Evolutionary conservation across 2,113 vertebrate species (phyloP).

Genomic region (Hyaena hyaena): DNA sequence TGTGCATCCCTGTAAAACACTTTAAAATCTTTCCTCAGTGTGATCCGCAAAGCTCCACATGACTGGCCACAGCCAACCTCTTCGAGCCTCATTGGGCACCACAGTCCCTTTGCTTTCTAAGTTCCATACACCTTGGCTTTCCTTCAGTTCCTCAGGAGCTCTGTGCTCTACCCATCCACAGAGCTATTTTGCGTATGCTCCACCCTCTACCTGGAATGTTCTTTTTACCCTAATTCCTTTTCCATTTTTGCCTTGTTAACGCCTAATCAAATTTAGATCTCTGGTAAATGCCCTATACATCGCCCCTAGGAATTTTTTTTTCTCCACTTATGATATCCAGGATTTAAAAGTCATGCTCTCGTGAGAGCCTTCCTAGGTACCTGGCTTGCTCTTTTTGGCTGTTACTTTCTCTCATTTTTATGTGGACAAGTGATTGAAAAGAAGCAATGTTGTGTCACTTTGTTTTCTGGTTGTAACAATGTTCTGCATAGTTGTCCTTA

Average conservation of each 20-base stretch:
- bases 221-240: background rate
- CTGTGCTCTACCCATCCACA: background rate
- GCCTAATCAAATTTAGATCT: background rate
- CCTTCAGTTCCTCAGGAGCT: background rate
- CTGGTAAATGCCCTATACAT: background rate
- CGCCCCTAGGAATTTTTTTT: background rate
- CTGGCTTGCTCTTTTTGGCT: background rate
- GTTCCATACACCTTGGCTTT: background rate
- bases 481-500: background rate
- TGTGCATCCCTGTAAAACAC: background rate
- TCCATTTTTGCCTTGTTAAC: background rate
- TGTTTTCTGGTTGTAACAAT: background rate
- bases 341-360: background rate
- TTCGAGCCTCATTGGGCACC: background rate
- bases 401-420: background rate
- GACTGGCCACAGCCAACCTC: background rate
- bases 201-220: background rate
- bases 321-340: background rate
- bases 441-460: background rate
- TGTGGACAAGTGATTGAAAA: constrained; percentile 18
- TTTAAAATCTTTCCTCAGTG: background rate
- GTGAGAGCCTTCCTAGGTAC: background rate
- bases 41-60: background rate
- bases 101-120: too few species aligned
- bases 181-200: background rate